These are phyloP conservation scores for Eleginops maclovinus DNA, from an alignment of 2,113 vertebrate species.

Conservation along the genomic window DNA sequence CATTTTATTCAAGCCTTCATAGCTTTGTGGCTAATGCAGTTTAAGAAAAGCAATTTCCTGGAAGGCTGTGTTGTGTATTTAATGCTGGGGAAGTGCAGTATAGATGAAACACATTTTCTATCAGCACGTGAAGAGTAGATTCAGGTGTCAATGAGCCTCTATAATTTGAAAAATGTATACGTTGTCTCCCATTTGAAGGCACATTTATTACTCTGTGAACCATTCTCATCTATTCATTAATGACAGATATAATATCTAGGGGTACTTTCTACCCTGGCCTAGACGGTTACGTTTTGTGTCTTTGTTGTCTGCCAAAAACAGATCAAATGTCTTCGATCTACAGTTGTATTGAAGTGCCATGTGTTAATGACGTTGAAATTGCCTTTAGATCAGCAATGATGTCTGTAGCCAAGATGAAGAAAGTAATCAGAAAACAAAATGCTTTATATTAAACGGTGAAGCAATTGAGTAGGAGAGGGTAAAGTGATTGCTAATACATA, in stretches of 20 bases:
- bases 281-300: neutral
- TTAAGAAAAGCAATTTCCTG: conserved; percentile 22
- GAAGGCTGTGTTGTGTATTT: conserved; percentile 23
- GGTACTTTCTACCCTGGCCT: neutral
- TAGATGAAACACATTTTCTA: conserved; percentile 27
- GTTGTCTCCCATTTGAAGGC: no score
- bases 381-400: conserved; percentile 51
- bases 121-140: neutral
- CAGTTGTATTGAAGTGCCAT: conserved; percentile 20
- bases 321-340: conserved; percentile 26
- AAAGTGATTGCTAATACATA: conserved; percentile 18
- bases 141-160: conserved; percentile 2
- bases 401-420: conserved; percentile 25
- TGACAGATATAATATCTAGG: neutral
- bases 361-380: conserved; percentile 46
- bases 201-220: neutral
- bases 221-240: conserved; percentile 16
- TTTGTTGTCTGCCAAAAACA: neutral
- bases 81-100: conserved; percentile 23
- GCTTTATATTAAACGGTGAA: conserved; percentile 44
- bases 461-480: conserved; percentile 6
- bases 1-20: conserved; percentile 31
- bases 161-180: conserved; percentile 23
- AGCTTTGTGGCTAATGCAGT: neutral
- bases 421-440: conserved; percentile 47